These are phyloP conservation scores for Lepidocyrtinus sp. DNA, from an alignment of 2,888 invertebrate genomes.

Conservation along the genomic window DNA sequence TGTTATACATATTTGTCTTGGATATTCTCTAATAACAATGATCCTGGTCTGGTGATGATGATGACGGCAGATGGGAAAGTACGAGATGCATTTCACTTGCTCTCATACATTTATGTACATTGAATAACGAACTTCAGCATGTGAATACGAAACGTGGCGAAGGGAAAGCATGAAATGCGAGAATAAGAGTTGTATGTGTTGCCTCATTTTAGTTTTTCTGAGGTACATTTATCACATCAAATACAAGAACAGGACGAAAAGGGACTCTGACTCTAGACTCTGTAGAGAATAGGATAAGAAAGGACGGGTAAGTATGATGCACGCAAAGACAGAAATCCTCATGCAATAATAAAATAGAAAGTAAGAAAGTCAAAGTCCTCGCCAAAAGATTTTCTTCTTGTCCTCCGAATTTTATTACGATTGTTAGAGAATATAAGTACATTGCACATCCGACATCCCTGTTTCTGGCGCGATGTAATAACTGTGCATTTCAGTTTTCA, in stretches of 20 bases:
- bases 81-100: background rate
- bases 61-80: background rate
- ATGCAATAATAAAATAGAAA: background rate
- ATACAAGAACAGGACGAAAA: background rate
- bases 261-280: no score
- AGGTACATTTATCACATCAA: background rate
- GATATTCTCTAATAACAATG: no score
- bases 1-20: background rate
- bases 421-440: background rate
- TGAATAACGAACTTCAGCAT: background rate
- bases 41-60: background rate
- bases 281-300: background rate
- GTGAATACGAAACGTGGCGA: background rate
- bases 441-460: background rate
- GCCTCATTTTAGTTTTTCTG: background rate
- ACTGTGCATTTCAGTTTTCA: no score
- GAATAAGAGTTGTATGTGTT: background rate
- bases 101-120: background rate
- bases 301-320: background rate
- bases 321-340: background rate
- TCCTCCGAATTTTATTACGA: background rate
- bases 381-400: background rate
- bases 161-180: background rate
- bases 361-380: background rate
- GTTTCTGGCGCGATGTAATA: no score